Evolutionary conservation across 2,888 invertebrate genomes (phyloP).

Genomic region (Habrosyne pyritoides): DNA sequence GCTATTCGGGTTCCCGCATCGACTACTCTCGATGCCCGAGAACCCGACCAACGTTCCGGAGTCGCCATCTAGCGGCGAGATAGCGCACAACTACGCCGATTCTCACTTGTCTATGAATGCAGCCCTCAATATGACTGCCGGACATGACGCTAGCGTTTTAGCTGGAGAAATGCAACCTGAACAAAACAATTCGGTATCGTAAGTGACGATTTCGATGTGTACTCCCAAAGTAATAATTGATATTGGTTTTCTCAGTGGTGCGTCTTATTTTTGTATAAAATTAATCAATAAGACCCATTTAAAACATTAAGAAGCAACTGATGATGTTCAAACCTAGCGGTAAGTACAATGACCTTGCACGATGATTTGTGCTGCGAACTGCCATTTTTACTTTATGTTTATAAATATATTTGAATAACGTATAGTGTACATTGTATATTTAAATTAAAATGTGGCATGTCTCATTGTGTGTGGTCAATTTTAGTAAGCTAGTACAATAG

Average conservation of each 20-base stretch:
- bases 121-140: constrained; percentile 82
- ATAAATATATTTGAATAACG: constrained; percentile 24
- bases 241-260: constrained; percentile 53
- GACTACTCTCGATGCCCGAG: constrained; percentile 86
- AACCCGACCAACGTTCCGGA: constrained; percentile 80
- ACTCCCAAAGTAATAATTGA: constrained; percentile 32
- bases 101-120: constrained; percentile 71
- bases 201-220: constrained; percentile 38
- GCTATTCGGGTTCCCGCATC: constrained; percentile 93
- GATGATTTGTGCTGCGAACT: constrained; percentile 51
- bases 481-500: constrained; percentile 54
- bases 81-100: constrained; percentile 79
- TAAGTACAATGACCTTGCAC: constrained; percentile 58
- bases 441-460: constrained; percentile 37
- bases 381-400: constrained; percentile 30
- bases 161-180: constrained; percentile 63
- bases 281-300: constrained; percentile 26
- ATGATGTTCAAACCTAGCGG: constrained; percentile 80
- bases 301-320: constrained; percentile 68
- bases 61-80: constrained; percentile 76
- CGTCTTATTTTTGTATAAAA: constrained; percentile 44
- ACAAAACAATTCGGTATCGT: constrained; percentile 70
- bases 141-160: constrained; percentile 77
- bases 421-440: constrained; percentile 31
- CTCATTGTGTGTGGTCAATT: constrained; percentile 60